Percentiles rank a stretch among this genome's conserved stretches.
Evolutionary conservation across 2,113 vertebrate species (phyloP).

Genomic region (Oreochromis tanganicae): DNA sequence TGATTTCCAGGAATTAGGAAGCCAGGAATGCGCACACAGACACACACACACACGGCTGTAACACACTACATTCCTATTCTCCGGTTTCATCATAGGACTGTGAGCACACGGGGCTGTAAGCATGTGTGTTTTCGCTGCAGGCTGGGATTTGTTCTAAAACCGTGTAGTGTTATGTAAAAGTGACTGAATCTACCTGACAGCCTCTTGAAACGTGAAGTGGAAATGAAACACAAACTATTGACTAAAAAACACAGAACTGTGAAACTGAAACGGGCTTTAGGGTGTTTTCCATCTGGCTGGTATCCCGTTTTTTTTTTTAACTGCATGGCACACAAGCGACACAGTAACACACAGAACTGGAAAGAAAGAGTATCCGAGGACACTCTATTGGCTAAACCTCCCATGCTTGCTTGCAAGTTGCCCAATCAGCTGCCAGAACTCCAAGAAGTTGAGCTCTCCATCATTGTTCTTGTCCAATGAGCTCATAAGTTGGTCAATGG

Average conservation of each 20-base stretch:
- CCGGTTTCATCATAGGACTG: background rate
- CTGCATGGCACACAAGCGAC: background rate
- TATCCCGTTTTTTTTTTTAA: background rate
- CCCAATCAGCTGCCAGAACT: constrained; percentile 72
- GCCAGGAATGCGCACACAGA: background rate
- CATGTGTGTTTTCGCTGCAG: background rate
- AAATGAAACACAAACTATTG: background rate
- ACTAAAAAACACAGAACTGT: background rate
- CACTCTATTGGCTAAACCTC: constrained; percentile 52
- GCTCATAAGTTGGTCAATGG: constrained; percentile 52
- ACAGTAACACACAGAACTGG: background rate
- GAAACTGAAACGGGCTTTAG: background rate
- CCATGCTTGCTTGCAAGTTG: constrained; percentile 51
- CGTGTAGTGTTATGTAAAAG: background rate
- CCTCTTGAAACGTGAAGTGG: background rate
- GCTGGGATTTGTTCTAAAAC: background rate
- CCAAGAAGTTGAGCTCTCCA: constrained; percentile 64
- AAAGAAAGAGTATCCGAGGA: background rate
- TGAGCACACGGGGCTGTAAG: constrained; percentile 11
- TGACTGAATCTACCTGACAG: background rate
- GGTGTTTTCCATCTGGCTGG: constrained; percentile 30
- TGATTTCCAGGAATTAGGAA: background rate
- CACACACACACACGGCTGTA: background rate
- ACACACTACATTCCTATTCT: background rate
- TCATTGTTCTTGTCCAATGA: constrained; percentile 67